Conservation (phyloP, 2,888 invertebrate species). For the Hyposoter dolosus region DNA sequence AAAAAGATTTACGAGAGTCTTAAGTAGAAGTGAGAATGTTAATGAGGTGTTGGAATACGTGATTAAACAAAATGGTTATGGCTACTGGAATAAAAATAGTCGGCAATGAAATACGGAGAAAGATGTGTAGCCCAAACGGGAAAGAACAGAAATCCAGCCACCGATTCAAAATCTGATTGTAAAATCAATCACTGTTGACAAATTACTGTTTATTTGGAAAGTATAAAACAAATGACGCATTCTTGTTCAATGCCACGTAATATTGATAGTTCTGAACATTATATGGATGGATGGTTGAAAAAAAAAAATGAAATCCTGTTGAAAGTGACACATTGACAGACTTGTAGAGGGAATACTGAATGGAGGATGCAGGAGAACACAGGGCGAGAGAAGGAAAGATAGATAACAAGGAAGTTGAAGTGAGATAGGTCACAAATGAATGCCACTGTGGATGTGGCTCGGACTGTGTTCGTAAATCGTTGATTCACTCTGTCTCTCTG, state of each 20-base stretch:
- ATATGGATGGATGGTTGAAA: constrained; percentile 8
- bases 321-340: constrained; percentile 29
- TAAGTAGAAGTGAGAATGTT: constrained; percentile 47
- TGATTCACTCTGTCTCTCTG: constrained; percentile 68
- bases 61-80: constrained; percentile 45
- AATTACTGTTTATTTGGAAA: not conserved
- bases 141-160: not conserved
- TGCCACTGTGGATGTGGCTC: constrained; percentile 58
- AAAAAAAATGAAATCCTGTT: constrained; percentile 38
- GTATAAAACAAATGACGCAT: not conserved
- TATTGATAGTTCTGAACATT: constrained; percentile 14
- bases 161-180: not conserved
- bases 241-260: not conserved
- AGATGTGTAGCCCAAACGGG: not conserved
- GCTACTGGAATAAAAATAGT: not conserved
- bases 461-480: constrained; percentile 69
- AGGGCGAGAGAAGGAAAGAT: constrained; percentile 18
- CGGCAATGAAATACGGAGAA: not conserved
- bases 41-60: constrained; percentile 38
- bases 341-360: constrained; percentile 59
- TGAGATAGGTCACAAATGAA: constrained; percentile 62
- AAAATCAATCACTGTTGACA: not conserved
- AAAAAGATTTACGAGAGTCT: constrained; percentile 46
- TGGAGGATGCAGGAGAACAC: constrained; percentile 19
- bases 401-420: constrained; percentile 7